Conservation (phyloP, 1,140 invertebrate species). For the Metaphire vulgaris region DNA sequence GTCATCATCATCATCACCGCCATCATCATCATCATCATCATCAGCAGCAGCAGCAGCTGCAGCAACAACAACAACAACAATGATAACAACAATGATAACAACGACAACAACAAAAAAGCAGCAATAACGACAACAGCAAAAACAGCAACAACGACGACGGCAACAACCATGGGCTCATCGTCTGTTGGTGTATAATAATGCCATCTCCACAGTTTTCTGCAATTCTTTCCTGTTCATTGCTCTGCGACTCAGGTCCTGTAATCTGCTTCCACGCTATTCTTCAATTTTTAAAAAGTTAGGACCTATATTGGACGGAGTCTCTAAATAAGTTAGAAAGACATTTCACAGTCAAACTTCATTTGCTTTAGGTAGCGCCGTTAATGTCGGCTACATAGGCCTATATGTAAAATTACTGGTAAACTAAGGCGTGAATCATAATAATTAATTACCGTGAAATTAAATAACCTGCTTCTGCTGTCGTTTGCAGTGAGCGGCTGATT, state of each 20-base stretch:
- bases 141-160: neutral
- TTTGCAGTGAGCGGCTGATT: conserved; percentile 73
- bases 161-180: neutral
- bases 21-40: neutral
- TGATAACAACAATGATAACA: too few species aligned
- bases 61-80: neutral
- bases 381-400: neutral
- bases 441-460: neutral
- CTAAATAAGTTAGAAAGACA: neutral
- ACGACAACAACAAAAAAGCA: too few species aligned
- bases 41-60: neutral
- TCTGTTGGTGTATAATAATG: too few species aligned
- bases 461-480: neutral
- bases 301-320: neutral
- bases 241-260: too few species aligned
- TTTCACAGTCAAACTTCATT: neutral
- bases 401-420: neutral
- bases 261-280: too few species aligned
- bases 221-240: too few species aligned
- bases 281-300: neutral
- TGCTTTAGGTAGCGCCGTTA: neutral
- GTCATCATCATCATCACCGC: neutral
- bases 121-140: too few species aligned
- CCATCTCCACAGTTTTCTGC: too few species aligned
- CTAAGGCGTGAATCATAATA: neutral